phyloP scores from a whole-genome alignment of 23 tunicate genomes.

The Halocynthia roretzi region DNA sequence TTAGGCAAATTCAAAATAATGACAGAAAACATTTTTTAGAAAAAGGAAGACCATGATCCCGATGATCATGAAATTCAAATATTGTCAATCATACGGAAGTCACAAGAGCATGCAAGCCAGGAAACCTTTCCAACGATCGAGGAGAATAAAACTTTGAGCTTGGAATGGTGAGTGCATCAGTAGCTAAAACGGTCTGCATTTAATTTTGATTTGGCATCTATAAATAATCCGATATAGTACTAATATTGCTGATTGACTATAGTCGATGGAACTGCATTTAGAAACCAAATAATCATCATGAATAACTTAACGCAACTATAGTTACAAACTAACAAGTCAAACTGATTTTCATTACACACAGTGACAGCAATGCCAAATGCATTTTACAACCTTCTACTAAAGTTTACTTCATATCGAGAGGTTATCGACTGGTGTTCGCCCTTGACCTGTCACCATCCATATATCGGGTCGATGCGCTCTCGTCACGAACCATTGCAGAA shows the following conservation, averaged over 20 bases:
- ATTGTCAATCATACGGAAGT: neutral
- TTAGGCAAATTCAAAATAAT: neutral
- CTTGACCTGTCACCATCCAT: slow-evolving; percentile 71
- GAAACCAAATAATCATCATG: too few species aligned
- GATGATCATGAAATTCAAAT: slow-evolving; percentile 12
- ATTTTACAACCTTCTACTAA: slow-evolving; percentile 29
- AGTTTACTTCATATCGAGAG: slow-evolving; percentile 59
- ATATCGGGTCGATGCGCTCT: slow-evolving; percentile 48
- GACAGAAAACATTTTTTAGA: neutral
- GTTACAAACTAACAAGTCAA: neutral
- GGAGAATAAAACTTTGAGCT: neutral
- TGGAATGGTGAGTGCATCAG: slow-evolving; percentile 6
- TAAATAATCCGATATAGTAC: too few species aligned
- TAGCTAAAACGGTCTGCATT: too few species aligned
- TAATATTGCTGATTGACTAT: too few species aligned
- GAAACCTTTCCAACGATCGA: neutral
- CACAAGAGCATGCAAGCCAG: neutral
- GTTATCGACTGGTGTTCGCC: slow-evolving; percentile 78
- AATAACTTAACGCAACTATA: too few species aligned
- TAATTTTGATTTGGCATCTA: too few species aligned
- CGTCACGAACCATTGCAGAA: slow-evolving; percentile 50
- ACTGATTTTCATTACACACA: neutral
- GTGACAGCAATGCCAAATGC: neutral
- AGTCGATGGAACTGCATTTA: too few species aligned
- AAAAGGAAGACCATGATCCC: neutral